Evolutionary conservation across 1,140 invertebrate species (phyloP).

Genomic region (Ceratina japonica): DNA sequence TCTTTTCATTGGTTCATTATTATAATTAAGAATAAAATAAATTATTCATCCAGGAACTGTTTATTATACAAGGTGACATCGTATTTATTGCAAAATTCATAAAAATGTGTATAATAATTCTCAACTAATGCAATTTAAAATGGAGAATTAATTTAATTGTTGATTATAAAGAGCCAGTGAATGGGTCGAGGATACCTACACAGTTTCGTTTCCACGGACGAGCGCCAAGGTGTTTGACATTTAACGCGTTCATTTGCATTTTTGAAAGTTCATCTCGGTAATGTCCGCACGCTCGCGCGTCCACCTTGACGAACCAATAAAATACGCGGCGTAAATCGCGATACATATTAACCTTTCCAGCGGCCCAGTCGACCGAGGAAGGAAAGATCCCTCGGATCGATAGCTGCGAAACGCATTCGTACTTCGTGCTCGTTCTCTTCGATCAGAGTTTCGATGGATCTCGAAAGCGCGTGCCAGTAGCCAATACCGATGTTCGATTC

Average conservation of each 20-base stretch:
- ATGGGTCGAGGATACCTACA: neutral
- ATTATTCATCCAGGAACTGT: too few species aligned
- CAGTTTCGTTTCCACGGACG: neutral
- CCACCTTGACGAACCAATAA: conserved; percentile 17
- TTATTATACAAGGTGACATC: too few species aligned
- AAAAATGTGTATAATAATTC: too few species aligned
- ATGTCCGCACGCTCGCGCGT: neutral
- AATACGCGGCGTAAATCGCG: conserved; percentile 6
- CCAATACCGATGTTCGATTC: too few species aligned
- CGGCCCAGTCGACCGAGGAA: conserved; percentile 22
- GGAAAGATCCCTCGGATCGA: conserved; percentile 2
- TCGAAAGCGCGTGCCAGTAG: conserved; percentile 20
- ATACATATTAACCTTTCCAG: conserved; percentile 38
- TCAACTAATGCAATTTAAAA: too few species aligned
- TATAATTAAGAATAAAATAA: too few species aligned
- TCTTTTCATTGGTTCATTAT: too few species aligned
- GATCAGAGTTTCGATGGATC: conserved; percentile 6
- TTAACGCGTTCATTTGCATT: conserved; percentile 29
- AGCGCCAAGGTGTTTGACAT: neutral
- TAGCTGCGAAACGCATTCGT: conserved; percentile 13
- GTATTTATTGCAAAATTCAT: too few species aligned
- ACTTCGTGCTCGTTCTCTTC: neutral
- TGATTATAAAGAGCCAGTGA: too few species aligned
- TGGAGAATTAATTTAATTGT: too few species aligned
- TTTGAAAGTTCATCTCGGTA: conserved; percentile 8